Base-by-base conservation (phyloP, 1,140 invertebrate genomes). In the Hesperophylax magnus region DNA sequence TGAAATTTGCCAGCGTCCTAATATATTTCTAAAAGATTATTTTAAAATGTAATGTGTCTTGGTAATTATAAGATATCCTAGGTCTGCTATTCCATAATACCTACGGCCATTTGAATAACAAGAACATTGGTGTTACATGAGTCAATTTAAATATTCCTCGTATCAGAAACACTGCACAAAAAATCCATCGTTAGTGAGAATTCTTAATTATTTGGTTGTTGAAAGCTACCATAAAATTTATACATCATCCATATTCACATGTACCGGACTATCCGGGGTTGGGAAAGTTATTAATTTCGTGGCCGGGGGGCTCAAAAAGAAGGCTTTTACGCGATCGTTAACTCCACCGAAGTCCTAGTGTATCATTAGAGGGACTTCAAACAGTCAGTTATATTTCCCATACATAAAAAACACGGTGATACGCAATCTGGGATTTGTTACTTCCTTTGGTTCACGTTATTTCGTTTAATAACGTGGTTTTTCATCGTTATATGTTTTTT, bases 321-420 rank as follows among this genome's bases (percentile, higher is more conserved):
- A 61, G 20, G 58, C 58, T 61, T 61, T 61, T 61, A 61, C 14
- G 58, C 24, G 6, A 24, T 61, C 58, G 24, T 61, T 61, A 61
- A 61, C 24, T 61, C 20, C 18, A 4, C 58, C 18, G 58, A 61
- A 61, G 8, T 61, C 20, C 20, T 18, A 24, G 18, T 24, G 58
- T 24, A 15, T 20, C 58, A 18, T 61, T 61, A 61, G 14, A 24
- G 24, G 20, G 58, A 61, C 58, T 61, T 61, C 20, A 18, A 61
- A 24, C 8, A 20, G 58, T 61, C 58, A 61, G 14, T 61, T 22
- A 24, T 24, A 14, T 22, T 61, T 61, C 1, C 24, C 58, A 20
- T 20, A 24, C 58, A 20, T 8, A 4, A 58, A 22, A 0, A 8
- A 18, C n/a, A 58, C 8, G 20, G n/a, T 8, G 56, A 58, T 58